A percentile compares a stretch with the other conserved stretches of the same genome.
Conservation (phyloP, 2,888 invertebrate genomes). For the Yponomeuta malinellus region DNA sequence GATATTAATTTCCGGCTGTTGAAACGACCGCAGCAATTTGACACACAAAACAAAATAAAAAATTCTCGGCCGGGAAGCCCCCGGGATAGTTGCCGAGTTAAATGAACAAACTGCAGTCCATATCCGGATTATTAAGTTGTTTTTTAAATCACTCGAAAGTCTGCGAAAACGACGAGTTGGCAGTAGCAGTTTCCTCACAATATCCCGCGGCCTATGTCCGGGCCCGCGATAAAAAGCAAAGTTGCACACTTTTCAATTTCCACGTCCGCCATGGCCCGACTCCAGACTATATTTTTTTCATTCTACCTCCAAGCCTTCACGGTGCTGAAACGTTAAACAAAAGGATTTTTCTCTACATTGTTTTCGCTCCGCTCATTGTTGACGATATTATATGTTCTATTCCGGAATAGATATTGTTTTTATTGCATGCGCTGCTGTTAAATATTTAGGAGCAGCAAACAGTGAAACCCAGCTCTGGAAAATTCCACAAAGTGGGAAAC, state of each 20-base stretch:
- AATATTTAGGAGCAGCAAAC: background rate
- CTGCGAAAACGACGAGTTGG: background rate
- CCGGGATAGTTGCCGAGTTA: background rate
- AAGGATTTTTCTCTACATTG: conserved; percentile 56
- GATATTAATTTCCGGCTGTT: background rate
- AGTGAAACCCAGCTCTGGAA: background rate
- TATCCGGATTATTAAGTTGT: background rate
- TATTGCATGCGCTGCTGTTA: background rate
- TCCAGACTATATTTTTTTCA: conserved; percentile 43
- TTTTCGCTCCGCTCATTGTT: conserved; percentile 36
- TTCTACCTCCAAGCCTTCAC: conserved; percentile 37
- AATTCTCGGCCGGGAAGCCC: background rate
- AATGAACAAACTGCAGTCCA: background rate
- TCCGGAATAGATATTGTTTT: background rate
- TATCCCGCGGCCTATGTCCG: conserved; percentile 45
- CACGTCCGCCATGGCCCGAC: conserved; percentile 41
- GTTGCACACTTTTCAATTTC: conserved; percentile 61
- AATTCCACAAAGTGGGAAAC: background rate
- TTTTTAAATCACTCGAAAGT: background rate
- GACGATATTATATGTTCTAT: conserved; percentile 23
- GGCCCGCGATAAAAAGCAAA: conserved; percentile 49
- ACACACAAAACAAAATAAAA: background rate
- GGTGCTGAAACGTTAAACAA: conserved; percentile 50
- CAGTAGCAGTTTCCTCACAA: background rate
- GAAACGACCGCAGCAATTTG: background rate